These are phyloP conservation scores for Pangasius sanitwongsei DNA, from an alignment of 2,797 vertebrate species.

Conservation along the genomic window DNA sequence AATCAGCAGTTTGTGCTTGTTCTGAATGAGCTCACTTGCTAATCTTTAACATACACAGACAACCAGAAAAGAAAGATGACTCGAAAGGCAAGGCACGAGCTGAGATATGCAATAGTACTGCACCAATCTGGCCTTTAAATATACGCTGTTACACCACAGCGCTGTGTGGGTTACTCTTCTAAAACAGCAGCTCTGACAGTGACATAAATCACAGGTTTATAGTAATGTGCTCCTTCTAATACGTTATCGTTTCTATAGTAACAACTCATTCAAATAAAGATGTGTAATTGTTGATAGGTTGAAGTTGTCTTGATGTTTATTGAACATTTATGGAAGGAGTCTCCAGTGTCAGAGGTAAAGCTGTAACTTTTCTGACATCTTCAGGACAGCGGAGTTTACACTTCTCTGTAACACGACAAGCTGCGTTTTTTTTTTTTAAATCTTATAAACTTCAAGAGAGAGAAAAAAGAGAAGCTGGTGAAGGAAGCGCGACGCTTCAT, in stretches of 20 bases:
- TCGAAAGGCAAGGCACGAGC: neutral
- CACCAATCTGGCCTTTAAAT: neutral
- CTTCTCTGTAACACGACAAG: no score
- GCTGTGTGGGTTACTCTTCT: neutral
- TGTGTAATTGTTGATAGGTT: no score
- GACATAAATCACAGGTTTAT: neutral
- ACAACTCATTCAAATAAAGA: neutral
- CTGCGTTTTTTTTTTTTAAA: neutral
- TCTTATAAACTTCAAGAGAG: neutral
- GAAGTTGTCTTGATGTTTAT: neutral
- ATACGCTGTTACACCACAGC: neutral
- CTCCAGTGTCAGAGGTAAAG: neutral
- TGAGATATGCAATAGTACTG: neutral
- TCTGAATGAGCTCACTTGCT: neutral
- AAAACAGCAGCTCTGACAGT: neutral
- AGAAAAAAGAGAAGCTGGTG: no score
- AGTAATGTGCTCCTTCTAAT: neutral
- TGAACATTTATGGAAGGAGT: neutral
- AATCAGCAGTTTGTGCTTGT: neutral
- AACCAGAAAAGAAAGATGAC: neutral
- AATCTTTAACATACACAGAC: neutral
- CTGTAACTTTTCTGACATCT: neutral
- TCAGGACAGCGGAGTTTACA: neutral
- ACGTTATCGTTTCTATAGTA: neutral
- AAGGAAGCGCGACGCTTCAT: no score